Percentiles rank a stretch among this genome's conserved stretches.
Conservation (phyloP, 2,888 invertebrate genomes). For the Trissolcus brochymenae region DNA sequence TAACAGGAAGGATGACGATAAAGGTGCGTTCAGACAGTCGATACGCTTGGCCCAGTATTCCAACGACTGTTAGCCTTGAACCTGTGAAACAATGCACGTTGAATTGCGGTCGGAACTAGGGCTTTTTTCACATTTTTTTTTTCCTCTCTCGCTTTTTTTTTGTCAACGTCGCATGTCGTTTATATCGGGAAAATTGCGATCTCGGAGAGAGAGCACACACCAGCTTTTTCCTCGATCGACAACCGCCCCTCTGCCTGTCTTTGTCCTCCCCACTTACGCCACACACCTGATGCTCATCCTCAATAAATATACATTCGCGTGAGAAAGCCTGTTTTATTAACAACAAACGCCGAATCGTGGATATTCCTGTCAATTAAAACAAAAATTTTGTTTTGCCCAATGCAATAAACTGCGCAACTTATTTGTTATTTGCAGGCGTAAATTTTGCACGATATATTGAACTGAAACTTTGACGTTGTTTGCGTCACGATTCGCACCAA, state of each 20-base stretch:
- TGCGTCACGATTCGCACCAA: no score
- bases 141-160: slow-evolving; percentile 46
- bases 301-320: slow-evolving; percentile 54
- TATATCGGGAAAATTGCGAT: slow-evolving; percentile 53
- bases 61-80: slow-evolving; percentile 72
- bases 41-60: slow-evolving; percentile 68
- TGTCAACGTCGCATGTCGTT: slow-evolving; percentile 49
- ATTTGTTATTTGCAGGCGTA: neutral
- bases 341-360: slow-evolving; percentile 33
- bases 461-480: no score
- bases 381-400: neutral
- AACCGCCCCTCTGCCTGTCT: slow-evolving; percentile 54
- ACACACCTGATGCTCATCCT: slow-evolving; percentile 59
- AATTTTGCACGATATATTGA: neutral
- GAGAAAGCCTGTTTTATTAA: slow-evolving; percentile 47
- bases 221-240: slow-evolving; percentile 55
- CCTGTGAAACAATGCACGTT: slow-evolving; percentile 68
- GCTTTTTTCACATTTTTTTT: slow-evolving; percentile 46
- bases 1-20: slow-evolving; percentile 54
- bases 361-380: slow-evolving; percentile 21
- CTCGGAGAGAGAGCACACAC: slow-evolving; percentile 29
- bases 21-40: slow-evolving; percentile 62
- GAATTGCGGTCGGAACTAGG: slow-evolving; percentile 55
- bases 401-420: neutral
- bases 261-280: slow-evolving; percentile 48